phyloP scores from a whole-genome alignment of 2,888 invertebrate species.

The Drosophila austrosaltans region DNA sequence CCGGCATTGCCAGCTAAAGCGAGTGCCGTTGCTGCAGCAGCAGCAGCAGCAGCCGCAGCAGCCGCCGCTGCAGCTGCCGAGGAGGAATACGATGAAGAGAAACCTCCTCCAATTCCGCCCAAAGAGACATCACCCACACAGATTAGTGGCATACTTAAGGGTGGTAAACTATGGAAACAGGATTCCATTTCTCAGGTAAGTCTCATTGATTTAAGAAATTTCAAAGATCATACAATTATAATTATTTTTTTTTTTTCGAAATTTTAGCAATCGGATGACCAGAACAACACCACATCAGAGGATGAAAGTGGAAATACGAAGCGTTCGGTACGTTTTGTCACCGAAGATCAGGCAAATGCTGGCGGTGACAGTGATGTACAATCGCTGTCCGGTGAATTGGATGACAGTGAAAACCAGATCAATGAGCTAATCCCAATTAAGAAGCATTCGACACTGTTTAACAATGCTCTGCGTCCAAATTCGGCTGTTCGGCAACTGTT shows the following conservation, averaged over 20 bases:
- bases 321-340: conserved; percentile 88
- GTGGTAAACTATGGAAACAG: conserved; percentile 90
- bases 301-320: conserved; percentile 85
- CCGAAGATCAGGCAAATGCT: conserved; percentile 82
- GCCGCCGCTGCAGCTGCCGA: conserved; percentile 18
- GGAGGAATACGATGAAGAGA: conserved; percentile 53
- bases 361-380: conserved; percentile 77
- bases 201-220: neutral
- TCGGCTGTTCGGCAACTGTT: conserved; percentile 94
- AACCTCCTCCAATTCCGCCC: conserved; percentile 81
- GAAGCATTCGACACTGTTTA: conserved; percentile 83
- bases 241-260: neutral
- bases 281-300: conserved; percentile 82
- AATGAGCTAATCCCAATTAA: conserved; percentile 83
- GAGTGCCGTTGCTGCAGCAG: conserved; percentile 54
- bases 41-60: conserved; percentile 42
- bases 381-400: conserved; percentile 66
- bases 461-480: conserved; percentile 85
- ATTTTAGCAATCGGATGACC: conserved; percentile 79
- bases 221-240: too few species aligned
- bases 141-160: conserved; percentile 90
- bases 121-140: conserved; percentile 86
- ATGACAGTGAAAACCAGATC: conserved; percentile 81
- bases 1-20: conserved; percentile 66
- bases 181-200: conserved; percentile 85